These are phyloP conservation scores for Drosophila acutilabella DNA, from an alignment of 2,888 invertebrate genomes.

Conservation along the genomic window DNA sequence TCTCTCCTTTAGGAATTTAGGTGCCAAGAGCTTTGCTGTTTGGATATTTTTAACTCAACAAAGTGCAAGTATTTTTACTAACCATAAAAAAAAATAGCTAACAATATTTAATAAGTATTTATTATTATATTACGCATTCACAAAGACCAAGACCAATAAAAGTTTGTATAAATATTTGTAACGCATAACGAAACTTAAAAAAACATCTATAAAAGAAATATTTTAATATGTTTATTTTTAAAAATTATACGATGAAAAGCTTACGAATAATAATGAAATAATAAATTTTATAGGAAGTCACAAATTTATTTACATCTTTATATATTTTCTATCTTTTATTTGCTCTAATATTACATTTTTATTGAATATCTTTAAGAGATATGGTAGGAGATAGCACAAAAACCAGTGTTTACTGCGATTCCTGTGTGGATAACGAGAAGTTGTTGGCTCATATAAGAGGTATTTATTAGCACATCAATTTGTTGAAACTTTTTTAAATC, in stretches of 20 bases:
- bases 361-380: conserved; percentile 28
- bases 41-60: background rate
- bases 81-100: background rate
- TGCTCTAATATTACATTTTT: conserved; percentile 27
- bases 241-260: background rate
- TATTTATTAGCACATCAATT: background rate
- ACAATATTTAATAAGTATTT: background rate
- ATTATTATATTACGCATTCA: background rate
- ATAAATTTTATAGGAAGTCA: background rate
- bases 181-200: conserved; percentile 2
- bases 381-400: conserved; percentile 27
- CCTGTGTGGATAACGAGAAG: conserved; percentile 22
- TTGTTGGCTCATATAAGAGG: conserved; percentile 11
- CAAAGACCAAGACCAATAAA: background rate
- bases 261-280: background rate
- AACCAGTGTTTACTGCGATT: conserved; percentile 15
- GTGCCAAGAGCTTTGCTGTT: background rate
- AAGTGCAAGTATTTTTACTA: conserved; percentile 6
- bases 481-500: background rate
- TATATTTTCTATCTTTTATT: background rate
- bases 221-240: background rate
- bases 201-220: background rate
- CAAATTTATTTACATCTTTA: background rate
- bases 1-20: background rate
- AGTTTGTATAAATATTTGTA: conserved; percentile 16